Percentiles rank a stretch among this genome's conserved stretches.
phyloP scores from a whole-genome alignment of 2,113 vertebrate species.

The Rattus rattus region DNA sequence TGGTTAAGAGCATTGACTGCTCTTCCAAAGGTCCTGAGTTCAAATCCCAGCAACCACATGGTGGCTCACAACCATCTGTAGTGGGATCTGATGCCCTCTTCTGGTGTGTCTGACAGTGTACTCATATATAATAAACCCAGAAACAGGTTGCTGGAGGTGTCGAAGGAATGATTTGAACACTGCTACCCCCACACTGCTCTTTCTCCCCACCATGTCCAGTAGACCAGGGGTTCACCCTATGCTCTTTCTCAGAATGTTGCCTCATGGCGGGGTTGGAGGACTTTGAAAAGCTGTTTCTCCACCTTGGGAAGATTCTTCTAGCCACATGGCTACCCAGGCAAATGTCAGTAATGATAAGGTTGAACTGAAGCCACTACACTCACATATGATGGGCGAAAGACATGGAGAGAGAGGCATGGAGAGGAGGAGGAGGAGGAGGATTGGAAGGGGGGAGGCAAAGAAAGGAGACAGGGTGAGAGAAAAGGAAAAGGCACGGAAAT shows the following conservation, averaged over 20 bases:
- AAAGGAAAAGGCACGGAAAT: neutral
- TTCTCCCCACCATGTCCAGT: neutral
- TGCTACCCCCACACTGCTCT: neutral
- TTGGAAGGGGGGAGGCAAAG: accelerated
- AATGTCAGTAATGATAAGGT: neutral
- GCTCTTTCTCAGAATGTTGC: neutral
- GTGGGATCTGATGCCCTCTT: too few species aligned
- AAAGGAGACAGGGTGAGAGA: neutral
- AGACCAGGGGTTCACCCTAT: neutral
- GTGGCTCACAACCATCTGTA: too few species aligned
- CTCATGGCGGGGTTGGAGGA: accelerated
- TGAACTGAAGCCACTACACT: neutral
- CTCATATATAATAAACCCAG: neutral
- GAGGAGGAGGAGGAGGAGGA: neutral
- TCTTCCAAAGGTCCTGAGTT: too few species aligned
- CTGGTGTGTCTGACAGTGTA: too few species aligned
- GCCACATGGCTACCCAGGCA: neutral
- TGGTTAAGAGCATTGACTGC: too few species aligned
- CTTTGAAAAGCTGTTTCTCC: neutral
- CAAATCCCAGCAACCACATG: too few species aligned
- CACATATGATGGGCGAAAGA: neutral
- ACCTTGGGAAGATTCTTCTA: neutral
- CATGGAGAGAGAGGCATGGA: neutral
- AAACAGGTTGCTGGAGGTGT: accelerated
- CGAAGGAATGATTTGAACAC: neutral